Conservation (phyloP, 2,888 invertebrate species). For the Rhamnusium bicolor region DNA sequence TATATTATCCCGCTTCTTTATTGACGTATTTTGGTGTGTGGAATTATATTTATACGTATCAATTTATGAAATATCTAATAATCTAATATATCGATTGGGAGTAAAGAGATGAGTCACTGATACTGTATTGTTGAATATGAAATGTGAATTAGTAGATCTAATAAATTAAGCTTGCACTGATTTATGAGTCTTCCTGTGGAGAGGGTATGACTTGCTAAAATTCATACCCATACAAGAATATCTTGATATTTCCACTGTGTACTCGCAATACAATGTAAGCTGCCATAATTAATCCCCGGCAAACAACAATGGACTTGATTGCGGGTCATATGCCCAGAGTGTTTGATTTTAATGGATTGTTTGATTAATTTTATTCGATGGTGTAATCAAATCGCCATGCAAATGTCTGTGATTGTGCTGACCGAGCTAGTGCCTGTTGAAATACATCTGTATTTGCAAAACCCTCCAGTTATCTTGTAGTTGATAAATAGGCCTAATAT, state of each 20-base stretch:
- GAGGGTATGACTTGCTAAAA: constrained; percentile 25
- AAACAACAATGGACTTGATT: constrained; percentile 29
- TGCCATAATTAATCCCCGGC: constrained; percentile 25
- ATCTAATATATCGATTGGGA: background rate
- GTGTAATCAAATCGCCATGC: constrained; percentile 45
- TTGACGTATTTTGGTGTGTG: too few species aligned
- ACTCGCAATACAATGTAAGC: constrained; percentile 20
- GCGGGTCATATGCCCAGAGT: constrained; percentile 28
- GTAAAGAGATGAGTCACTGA: background rate
- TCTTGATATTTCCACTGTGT: constrained; percentile 4
- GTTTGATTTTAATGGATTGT: constrained; percentile 35
- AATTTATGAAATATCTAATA: background rate
- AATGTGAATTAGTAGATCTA: background rate
- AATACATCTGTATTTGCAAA: constrained; percentile 52
- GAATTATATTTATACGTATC: too few species aligned
- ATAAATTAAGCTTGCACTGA: constrained; percentile 4
- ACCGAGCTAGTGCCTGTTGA: constrained; percentile 38
- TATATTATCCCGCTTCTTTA: too few species aligned
- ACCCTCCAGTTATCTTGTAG: constrained; percentile 53
- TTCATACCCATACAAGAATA: constrained; percentile 4
- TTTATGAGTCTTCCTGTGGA: constrained; percentile 10
- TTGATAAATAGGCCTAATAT: constrained; percentile 53
- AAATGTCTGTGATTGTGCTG: constrained; percentile 48
- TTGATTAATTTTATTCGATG: constrained; percentile 43
- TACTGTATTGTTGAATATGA: constrained; percentile 2